A percentile compares a stretch with the other conserved stretches of the same genome.
phyloP scores from a whole-genome alignment of 2,797 vertebrate species.

The Coregonus sp. region DNA sequence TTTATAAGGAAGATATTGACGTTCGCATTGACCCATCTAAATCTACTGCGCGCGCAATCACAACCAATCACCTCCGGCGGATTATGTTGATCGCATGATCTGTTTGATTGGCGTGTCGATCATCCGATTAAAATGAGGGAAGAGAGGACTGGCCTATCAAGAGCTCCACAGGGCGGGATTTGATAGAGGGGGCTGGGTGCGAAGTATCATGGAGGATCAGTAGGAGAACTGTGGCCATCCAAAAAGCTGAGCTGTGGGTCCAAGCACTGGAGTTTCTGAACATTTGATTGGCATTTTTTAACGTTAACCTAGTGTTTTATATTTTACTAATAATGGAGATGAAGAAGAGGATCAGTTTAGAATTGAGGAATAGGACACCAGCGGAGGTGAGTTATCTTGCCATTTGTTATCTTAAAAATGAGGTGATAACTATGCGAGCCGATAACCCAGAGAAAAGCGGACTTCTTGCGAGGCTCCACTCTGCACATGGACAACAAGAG shows the following conservation, averaged over 20 bases:
- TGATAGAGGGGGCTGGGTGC: slow-evolving; percentile 80
- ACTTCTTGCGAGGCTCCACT: not conserved
- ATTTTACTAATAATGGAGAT: slow-evolving; percentile 81
- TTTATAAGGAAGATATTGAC: slow-evolving; percentile 52
- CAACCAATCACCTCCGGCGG: slow-evolving; percentile 54
- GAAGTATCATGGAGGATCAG: slow-evolving; percentile 96
- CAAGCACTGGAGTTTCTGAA: slow-evolving; percentile 64
- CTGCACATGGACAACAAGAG: slow-evolving; percentile 39
- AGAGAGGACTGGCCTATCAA: slow-evolving; percentile 60
- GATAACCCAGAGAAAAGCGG: not conserved
- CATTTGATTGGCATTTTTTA: slow-evolving; percentile 28
- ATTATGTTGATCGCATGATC: slow-evolving; percentile 56
- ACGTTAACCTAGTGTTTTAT: not conserved
- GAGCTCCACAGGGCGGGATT: slow-evolving; percentile 65
- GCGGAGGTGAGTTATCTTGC: slow-evolving; percentile 80
- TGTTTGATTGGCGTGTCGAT: slow-evolving; percentile 44
- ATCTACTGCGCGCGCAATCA: slow-evolving; percentile 65
- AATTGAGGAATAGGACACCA: slow-evolving; percentile 86
- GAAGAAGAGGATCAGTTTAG: slow-evolving; percentile 90
- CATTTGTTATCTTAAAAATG: slow-evolving; percentile 48
- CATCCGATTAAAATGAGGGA: slow-evolving; percentile 45
- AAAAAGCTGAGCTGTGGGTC: slow-evolving; percentile 74
- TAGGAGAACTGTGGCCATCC: slow-evolving; percentile 82
- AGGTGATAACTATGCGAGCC: slow-evolving; percentile 44
- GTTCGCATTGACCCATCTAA: slow-evolving; percentile 45